Evolutionary conservation across 2,113 vertebrate genomes (phyloP).

Genomic region (Phrynosoma platyrhinos): DNA sequence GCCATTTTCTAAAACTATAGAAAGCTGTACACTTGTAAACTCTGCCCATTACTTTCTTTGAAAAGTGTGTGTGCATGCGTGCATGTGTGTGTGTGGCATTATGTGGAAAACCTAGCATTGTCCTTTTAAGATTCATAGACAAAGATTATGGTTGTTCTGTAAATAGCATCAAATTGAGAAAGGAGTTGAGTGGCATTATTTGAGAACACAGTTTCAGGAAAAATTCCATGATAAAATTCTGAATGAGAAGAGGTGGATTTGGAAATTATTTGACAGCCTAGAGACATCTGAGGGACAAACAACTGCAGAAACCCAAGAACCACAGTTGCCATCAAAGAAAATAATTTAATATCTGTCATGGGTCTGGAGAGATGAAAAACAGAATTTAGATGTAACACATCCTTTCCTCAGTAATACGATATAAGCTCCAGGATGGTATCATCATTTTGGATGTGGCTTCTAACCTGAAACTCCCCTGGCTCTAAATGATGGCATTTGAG

Average conservation of each 20-base stretch:
- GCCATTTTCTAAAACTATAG: neutral
- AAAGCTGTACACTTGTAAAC: neutral
- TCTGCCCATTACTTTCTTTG: neutral
- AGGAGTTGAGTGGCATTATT: neutral
- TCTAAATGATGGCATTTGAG: conserved; percentile 16
- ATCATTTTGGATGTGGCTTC: neutral
- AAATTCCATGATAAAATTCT: neutral
- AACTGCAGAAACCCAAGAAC: neutral
- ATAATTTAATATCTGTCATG: neutral
- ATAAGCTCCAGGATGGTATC: neutral
- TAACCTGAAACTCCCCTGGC: neutral
- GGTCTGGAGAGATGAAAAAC: neutral
- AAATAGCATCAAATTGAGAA: neutral
- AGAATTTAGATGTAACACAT: conserved; percentile 1
- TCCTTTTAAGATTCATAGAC: neutral
- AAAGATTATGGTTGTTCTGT: neutral
- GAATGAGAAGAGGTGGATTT: neutral
- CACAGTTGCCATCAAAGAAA: neutral
- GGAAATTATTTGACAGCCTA: neutral
- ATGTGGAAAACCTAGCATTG: neutral
- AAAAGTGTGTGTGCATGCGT: neutral
- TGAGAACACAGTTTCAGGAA: neutral
- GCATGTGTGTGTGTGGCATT: neutral
- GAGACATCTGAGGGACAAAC: neutral
- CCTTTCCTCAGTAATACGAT: neutral